Percentiles rank a stretch among this genome's conserved stretches.
phyloP scores from a whole-genome alignment of 2,113 vertebrate species.

The Syngnathus typhle region DNA sequence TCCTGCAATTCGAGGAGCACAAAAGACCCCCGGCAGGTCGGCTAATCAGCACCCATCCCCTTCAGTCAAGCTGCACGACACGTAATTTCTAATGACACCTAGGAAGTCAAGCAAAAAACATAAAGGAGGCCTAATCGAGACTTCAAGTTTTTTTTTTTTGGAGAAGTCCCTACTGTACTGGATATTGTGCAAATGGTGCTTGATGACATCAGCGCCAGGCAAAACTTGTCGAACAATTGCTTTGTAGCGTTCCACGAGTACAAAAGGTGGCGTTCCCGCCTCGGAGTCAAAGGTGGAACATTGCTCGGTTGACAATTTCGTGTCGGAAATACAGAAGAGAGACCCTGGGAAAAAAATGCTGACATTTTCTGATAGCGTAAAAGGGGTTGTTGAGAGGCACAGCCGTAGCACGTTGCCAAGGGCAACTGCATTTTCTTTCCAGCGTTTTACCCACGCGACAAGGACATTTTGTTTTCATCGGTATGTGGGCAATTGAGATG shows the following conservation, averaged over 20 bases:
- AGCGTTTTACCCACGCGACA: neutral
- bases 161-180: too few species aligned
- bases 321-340: neutral
- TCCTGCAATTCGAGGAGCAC: conserved; percentile 41
- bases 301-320: neutral
- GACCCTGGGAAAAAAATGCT: neutral
- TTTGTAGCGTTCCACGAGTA: neutral
- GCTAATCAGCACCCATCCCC: conserved; percentile 62
- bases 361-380: neutral
- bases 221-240: neutral
- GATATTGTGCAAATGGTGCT: too few species aligned
- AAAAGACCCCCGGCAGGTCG: conserved; percentile 56
- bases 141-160: neutral
- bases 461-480: neutral
- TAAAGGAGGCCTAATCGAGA: neutral
- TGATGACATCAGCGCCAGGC: too few species aligned
- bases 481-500: neutral
- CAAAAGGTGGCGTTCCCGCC: neutral
- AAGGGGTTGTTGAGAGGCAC: conserved; percentile 2
- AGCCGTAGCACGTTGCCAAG: conserved; percentile 8
- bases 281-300: neutral
- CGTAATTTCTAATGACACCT: conserved; percentile 41
- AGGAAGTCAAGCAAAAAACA: conserved; percentile 33
- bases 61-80: conserved; percentile 53
- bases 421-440: neutral